A percentile compares a stretch with the other conserved stretches of the same genome.
phyloP scores from a whole-genome alignment of 1,140 invertebrate genomes.

The Mamestra configurata region DNA sequence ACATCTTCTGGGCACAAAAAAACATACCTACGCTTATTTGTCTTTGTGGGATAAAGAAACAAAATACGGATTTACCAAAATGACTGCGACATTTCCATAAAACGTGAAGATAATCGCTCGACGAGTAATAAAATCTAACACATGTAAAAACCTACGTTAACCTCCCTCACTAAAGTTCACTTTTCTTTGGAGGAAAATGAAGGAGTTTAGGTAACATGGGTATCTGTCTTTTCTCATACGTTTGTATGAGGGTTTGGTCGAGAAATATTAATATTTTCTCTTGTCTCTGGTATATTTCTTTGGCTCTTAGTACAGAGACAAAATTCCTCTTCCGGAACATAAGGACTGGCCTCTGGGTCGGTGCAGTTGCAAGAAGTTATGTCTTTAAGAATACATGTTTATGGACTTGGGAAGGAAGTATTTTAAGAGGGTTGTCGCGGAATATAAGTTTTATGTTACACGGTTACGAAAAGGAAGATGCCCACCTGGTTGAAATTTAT shows the following conservation, averaged over 20 bases:
- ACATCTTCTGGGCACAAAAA: not conserved
- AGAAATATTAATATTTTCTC: slow-evolving; percentile 46
- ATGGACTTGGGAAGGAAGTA: not conserved
- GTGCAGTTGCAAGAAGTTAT: slow-evolving; percentile 4
- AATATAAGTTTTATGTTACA: not conserved
- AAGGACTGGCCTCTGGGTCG: not conserved
- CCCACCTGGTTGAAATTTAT: too few species aligned
- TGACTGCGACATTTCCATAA: slow-evolving; percentile 49
- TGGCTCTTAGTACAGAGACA: slow-evolving; percentile 5
- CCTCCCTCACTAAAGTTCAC: not conserved
- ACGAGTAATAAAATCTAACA: slow-evolving; percentile 20
- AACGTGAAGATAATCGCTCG: slow-evolving; percentile 46
- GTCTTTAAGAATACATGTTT: slow-evolving; percentile 15
- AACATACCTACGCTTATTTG: slow-evolving; percentile 25
- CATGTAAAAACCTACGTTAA: slow-evolving; percentile 3
- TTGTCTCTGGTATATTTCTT: slow-evolving; percentile 23
- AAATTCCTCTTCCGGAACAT: slow-evolving; percentile 9
- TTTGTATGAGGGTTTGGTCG: slow-evolving; percentile 15
- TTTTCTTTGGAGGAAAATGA: not conserved
- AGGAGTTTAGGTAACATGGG: not conserved
- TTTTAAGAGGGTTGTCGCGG: not conserved
- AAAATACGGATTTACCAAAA: slow-evolving; percentile 47
- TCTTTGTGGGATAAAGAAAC: slow-evolving; percentile 42
- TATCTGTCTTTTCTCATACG: slow-evolving; percentile 48
- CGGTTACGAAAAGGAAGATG: too few species aligned